phyloP scores from a whole-genome alignment of 2,113 vertebrate genomes.

The Arvicanthis niloticus region DNA sequence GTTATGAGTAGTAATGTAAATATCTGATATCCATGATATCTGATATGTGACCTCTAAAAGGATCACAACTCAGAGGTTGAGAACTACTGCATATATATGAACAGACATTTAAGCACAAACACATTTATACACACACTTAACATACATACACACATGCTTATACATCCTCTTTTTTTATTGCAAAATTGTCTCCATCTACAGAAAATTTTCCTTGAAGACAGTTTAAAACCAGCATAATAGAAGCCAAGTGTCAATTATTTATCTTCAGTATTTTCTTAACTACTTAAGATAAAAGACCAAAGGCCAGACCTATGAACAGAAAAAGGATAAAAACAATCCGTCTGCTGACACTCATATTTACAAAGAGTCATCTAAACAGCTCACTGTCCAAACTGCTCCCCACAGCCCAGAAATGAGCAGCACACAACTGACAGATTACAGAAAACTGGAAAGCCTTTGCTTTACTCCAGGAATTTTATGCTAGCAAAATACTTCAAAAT shows the following conservation, averaged over 20 bases:
- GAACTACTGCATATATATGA: not conserved
- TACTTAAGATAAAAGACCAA: constrained; percentile 62
- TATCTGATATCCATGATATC: not conserved
- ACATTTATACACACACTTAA: not conserved
- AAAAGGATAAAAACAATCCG: constrained; percentile 53
- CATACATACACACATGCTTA: not conserved
- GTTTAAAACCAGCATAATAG: constrained; percentile 53
- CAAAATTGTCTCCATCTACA: constrained; percentile 72
- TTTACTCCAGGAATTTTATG: constrained; percentile 61
- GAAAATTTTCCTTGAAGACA: constrained; percentile 61
- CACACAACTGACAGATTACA: constrained; percentile 59
- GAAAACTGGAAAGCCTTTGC: constrained; percentile 51
- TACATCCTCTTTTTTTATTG: constrained; percentile 51
- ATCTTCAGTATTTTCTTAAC: constrained; percentile 69
- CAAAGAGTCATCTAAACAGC: constrained; percentile 41
- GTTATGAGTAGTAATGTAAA: not conserved
- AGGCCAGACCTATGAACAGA: constrained; percentile 14
- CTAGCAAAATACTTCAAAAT: constrained; percentile 67
- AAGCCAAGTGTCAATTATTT: constrained; percentile 49
- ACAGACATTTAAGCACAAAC: not conserved
- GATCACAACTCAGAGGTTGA: not conserved
- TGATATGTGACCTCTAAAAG: not conserved
- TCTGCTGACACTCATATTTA: constrained; percentile 11
- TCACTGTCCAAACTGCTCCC: constrained; percentile 43
- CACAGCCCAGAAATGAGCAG: constrained; percentile 61